Base-by-base conservation (phyloP, 1,140 invertebrate species). In the Centruroides sculpturatus region DNA sequence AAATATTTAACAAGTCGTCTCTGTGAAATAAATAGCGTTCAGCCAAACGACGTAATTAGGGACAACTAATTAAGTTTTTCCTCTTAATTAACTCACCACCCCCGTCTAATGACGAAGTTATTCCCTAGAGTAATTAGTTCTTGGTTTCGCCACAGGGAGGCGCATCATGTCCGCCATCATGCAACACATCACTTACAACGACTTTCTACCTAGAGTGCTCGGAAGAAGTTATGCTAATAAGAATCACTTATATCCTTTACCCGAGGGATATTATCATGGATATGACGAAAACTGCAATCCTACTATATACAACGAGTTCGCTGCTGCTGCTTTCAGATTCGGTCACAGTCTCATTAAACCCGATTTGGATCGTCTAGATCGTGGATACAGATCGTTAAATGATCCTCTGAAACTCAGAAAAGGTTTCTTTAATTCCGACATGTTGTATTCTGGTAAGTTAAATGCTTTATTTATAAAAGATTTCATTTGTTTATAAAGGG, bases 361-460 rank as follows among this genome's bases (percentile, higher is more conserved):
- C 1, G 85, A 92, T 61, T 80, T 96, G 59, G 87, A 87, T 4
- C 78, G 92, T 13, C 79, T 96, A 69, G 89, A 90, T 71, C 79
- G 81, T 11, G 82, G 80, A 57, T 93, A 89, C 72, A 83, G 71
- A 35, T 69, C 71, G 34, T 72, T 72, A 11, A 89, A 83, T 1
- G 84, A 88, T 34, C 85, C 92, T 61, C 70, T 83, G 0, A 76
- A 91, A 8, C 76, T 98, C 0, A 81, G 93, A 53, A 87, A 94
- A 70, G 89, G 89, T 2, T 98, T 98, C 79, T 98, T 98, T 78
- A 91, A 92, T 69, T 87, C 91, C 10, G 92, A 96, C 66, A 84
- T 89, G 78, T 80, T 94, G 47, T 84, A 85, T 70, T 80, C 80
- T 36, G 51, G 67, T 68, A 57, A 62, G 62, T 62, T 23, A 41